Base-by-base conservation (phyloP, 2,797 vertebrate genomes). In the Poeciliopsis turneri region DNA sequence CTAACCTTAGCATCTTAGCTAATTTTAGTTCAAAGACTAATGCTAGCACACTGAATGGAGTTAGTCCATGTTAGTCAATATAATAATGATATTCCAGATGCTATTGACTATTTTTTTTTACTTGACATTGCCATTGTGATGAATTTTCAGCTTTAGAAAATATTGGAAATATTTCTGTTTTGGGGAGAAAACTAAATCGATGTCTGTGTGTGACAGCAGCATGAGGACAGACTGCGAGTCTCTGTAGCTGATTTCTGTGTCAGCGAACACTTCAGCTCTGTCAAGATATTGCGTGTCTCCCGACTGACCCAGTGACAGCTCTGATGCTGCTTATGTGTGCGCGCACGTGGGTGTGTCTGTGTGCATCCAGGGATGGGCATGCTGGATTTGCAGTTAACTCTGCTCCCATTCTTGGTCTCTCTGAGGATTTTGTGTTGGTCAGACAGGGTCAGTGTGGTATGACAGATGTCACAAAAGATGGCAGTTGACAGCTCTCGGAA, bases 231-330 rank as follows among this genome's bases (percentile, higher is more conserved):
- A 82, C 83, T 79, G 73, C 6, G 61, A 80, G 47, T 43, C 64
- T 75, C 47, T 46, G 39, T 49, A 39, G 74, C 75, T 71, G 36
- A 28, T 87, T 82, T 84, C 72, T 86, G 81, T 87, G 83, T 88
- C 86, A 84, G 78, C 23, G 41, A 86, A 86, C 88, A 86, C 85
- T 88, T 88, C 81, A 80, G 57, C 51, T 88, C 82, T 91, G 89
- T 92, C 89, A 89, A 92, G 85, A 88, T 87, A 87, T 86, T 13
- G 16, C 82, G 74, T 81, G 13, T 86, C 87, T 88, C 84, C 72
- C 43, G 16, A 2, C 79, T 87, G 88, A 90, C 88, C 88, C 78
- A 1, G 72, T 86, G 88, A 87, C 86, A 86, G 78, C 86, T 76
- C 70, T 71, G 88, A 47, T 39, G 9, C 86, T 76, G 79, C n/a